Base-by-base conservation (phyloP, 2,797 vertebrate genomes). In the Peromyscus aztecus region DNA sequence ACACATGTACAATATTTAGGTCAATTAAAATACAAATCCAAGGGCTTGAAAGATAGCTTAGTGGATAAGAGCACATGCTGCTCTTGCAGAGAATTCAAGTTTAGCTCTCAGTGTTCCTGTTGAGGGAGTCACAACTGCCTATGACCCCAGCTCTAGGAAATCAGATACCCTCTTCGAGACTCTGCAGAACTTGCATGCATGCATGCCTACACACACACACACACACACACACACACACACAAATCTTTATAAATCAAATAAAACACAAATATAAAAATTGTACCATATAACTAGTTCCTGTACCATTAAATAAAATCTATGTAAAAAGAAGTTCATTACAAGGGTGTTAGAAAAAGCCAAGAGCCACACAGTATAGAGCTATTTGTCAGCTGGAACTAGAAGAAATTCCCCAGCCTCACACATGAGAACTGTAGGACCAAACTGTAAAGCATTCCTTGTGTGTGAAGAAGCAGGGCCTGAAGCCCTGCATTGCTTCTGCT, bases 301-400 rank as follows among this genome's bases (percentile, higher is more conserved):
- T 0, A 29, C 40, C 78, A 49, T 76, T 14, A 21, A 61, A 63
- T 57, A 63, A 83, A 61, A 49, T 24, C 73, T 92, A 75, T 61
- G 11, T 52, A 7, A 61, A 87, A 55, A 31, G 63, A 40, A 27
- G 11, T 61, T 40, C 16, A 73, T 59, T 11, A 2, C 19, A 59
- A 77, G 27, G 43, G 59, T n/a, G 40, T 94, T 12, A 63, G 69
- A 55, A 57, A 65, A 6, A n/a, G 10, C 10, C 21, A 49, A n/a
- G 55, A n/a, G 67, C 27, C 2, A 37, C 49, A 88, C 12, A 6
- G 12, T 17, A 49, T 29, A 52, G 82, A 69, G 21, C 14, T 21
- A 31, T 2, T 34, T 2, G 0, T 12, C 31, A 65, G 6, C 0
- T 13, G 4, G 37, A 16, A 49, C 6, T 9, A 10, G 29, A 89